Percentiles rank a stretch among this genome's conserved stretches.
phyloP scores from a whole-genome alignment of 2,888 invertebrate genomes.

The Lumbricus terrestris region DNA sequence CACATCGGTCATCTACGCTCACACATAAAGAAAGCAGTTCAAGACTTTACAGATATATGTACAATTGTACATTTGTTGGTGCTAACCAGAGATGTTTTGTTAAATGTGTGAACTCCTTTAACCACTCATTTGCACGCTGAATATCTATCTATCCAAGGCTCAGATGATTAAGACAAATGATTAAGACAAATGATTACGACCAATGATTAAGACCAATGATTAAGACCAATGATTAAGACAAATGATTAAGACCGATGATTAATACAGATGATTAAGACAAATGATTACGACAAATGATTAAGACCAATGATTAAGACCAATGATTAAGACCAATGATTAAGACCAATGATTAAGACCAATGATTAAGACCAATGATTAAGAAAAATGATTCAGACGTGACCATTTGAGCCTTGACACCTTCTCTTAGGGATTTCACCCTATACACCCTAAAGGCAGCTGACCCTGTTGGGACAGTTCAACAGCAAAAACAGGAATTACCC shows the following conservation, averaged over 20 bases:
- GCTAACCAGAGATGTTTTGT: not conserved
- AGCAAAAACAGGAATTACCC: not conserved
- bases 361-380: no score
- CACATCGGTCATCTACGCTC: not conserved
- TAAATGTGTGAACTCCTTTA: not conserved
- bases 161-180: not conserved
- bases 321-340: no score
- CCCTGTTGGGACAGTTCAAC: not conserved
- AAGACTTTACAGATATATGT: not conserved
- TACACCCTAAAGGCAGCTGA: not conserved
- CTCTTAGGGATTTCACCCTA: not conserved
- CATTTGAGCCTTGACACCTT: no score
- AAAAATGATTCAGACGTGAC: not conserved
- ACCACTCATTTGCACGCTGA: not conserved
- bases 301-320: no score
- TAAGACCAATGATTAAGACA: no score
- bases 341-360: no score
- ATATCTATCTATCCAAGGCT: not conserved
- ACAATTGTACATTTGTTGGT: not conserved
- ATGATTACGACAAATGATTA: no score
- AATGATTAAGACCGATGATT: no score
- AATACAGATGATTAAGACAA: no score
- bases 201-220: no score
- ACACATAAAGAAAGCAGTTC: not conserved
- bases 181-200: no score